Evolutionary conservation across 2,113 vertebrate species (phyloP), one percentile per base, ranked within the genome.

Genomic region (Dendrocopos noguchii): DNA sequence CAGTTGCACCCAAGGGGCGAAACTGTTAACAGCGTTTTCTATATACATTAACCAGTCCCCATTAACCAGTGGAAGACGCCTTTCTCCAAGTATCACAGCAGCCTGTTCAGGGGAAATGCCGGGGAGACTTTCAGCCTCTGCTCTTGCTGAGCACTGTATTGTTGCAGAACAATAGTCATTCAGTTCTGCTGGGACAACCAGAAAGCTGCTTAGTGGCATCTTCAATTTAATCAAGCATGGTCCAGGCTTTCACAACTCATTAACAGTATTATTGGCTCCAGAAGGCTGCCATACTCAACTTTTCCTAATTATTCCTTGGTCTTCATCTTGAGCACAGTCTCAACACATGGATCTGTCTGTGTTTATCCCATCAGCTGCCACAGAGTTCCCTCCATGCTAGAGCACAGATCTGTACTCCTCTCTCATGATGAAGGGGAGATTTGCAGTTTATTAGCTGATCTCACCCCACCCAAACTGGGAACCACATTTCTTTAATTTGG

Each of bases 111-210:
- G 18, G 65, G 33, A 91, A 88, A 15, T 47, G 91, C 79, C 67
- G 52, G 46, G 75, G 79, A 82, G 52, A 73, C 34, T 42, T 27
- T 34, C 39, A 55, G 71, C 71, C 61, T 64, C 85, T 78, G 89
- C 90, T 90, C 88, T 94, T 77, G 82, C 94, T 78, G 88, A 91
- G 91, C 17, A 0, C 72, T 56, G 60, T 7, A 93, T 95, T 96
- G 93, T 93, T 90, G 70, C 25, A 36, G 85, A 96, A 96, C 90
- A 95, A 96, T 95, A 90, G 88, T 77, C 83, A 93, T 68, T 95
- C 85, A 83, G 80, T 78, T 95, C 90, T 90, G 72, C 85, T 91
- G 72, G 76, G 92, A 95, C 83, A 88, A 93, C 61, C 88, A 94
- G 88, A 94, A 95, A 93, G 65, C 85, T 91, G 68, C 80, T 91